A percentile compares a stretch with the other conserved stretches of the same genome.
Conservation (phyloP, 2,797 vertebrate species). For the Arremon aurantiirostris region DNA sequence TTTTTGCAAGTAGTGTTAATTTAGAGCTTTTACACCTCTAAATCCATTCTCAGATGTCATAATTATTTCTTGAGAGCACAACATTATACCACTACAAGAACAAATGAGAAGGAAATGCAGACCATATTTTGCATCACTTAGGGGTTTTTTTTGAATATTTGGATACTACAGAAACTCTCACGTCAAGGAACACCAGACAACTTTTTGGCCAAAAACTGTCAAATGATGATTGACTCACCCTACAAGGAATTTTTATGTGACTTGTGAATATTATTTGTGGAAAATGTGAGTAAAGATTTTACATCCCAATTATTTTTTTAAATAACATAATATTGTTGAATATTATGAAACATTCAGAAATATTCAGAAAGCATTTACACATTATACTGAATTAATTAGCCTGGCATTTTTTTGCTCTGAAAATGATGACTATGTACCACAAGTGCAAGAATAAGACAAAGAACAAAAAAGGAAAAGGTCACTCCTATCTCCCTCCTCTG, state of each 20-base stretch:
- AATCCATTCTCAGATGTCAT: not conserved
- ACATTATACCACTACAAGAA: not conserved
- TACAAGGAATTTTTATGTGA: not conserved
- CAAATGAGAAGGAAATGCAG: not conserved
- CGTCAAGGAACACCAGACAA: not conserved
- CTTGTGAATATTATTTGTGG: not conserved
- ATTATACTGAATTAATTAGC: not conserved
- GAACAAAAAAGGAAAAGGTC: slow-evolving; percentile 27
- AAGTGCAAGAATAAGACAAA: not conserved
- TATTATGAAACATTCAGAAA: not conserved
- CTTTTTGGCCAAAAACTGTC: not conserved
- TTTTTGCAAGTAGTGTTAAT: not conserved
- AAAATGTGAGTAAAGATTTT: not conserved
- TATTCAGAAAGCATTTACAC: not conserved
- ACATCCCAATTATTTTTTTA: not conserved
- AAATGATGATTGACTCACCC: not conserved
- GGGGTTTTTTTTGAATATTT: not conserved
- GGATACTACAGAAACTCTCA: not conserved
- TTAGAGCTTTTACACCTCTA: not conserved
- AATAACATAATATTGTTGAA: not conserved
- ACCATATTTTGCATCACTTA: not conserved
- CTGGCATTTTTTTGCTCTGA: not conserved
- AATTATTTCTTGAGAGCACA: not conserved
- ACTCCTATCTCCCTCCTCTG: not conserved
- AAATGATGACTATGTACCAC: not conserved